phyloP scores from a whole-genome alignment of 2,797 vertebrate genomes.

The Streptopelia turtur region DNA sequence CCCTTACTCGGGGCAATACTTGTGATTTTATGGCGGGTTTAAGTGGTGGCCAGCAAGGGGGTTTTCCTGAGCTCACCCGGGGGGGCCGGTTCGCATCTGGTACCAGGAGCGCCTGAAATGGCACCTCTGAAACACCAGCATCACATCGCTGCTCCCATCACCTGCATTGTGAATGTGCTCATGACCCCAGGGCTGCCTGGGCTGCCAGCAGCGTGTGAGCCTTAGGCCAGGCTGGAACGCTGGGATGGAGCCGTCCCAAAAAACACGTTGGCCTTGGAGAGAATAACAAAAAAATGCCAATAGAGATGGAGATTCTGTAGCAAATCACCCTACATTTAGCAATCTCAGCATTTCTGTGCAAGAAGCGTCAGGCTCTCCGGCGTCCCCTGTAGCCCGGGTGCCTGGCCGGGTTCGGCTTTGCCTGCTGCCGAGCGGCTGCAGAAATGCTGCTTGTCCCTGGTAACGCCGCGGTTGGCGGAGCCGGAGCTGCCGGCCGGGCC shows the following conservation, averaged over 20 bases:
- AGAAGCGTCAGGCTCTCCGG: background rate
- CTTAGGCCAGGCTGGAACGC: background rate
- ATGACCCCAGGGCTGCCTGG: rapidly evolving
- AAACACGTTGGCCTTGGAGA: background rate
- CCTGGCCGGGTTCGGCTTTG: no score
- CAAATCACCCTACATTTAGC: background rate
- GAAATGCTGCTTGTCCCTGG: no score
- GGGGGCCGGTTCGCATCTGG: background rate
- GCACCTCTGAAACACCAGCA: background rate
- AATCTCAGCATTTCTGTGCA: background rate
- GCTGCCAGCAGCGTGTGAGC: rapidly evolving
- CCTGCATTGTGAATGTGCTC: background rate
- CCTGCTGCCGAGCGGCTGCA: no score
- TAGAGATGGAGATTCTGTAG: background rate
- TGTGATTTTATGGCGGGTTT: background rate
- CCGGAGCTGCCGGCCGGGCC: background rate
- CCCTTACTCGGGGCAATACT: rapidly evolving
- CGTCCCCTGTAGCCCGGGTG: no score
- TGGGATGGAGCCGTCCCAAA: no score
- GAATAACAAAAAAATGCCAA: background rate
- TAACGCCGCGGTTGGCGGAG: background rate
- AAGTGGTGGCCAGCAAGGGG: background rate
- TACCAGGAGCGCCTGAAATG: rapidly evolving
- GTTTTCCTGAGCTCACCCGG: background rate
- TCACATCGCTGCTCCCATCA: rapidly evolving